phyloP scores from a whole-genome alignment of 2,797 vertebrate genomes.

The Scolopax rusticola region DNA sequence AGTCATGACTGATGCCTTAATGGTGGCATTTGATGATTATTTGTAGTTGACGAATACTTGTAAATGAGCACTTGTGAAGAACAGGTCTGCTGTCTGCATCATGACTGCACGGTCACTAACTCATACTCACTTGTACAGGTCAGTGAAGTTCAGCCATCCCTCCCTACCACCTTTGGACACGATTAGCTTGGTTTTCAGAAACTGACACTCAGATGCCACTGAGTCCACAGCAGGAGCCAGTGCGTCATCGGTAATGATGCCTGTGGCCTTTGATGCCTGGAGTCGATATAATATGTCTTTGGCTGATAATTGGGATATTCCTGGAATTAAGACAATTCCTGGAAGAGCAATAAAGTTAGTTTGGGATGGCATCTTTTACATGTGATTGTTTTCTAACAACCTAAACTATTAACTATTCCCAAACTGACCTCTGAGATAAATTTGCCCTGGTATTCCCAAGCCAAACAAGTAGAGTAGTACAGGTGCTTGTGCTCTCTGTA shows the following conservation, averaged over 20 bases:
- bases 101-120: background rate
- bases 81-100: background rate
- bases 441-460: background rate
- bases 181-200: slow-evolving; percentile 78
- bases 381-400: background rate
- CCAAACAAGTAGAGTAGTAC: background rate
- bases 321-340: slow-evolving; percentile 82
- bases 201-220: slow-evolving; percentile 68
- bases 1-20: background rate
- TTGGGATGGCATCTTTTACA: background rate
- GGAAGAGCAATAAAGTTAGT: background rate
- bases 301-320: slow-evolving; percentile 79
- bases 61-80: background rate
- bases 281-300: slow-evolving; percentile 82
- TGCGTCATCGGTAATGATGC: slow-evolving; percentile 78
- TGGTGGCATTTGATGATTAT: background rate
- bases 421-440: background rate
- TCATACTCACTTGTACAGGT: slow-evolving; percentile 69
- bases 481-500: background rate
- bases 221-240: slow-evolving; percentile 79
- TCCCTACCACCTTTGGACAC: slow-evolving; percentile 74
- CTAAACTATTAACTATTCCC: background rate
- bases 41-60: background rate
- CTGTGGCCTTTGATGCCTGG: slow-evolving; percentile 75
- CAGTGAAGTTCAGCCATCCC: slow-evolving; percentile 81